Evolutionary conservation across 2,888 invertebrate genomes (phyloP).

Genomic region (Tuberolachnus salignus): DNA sequence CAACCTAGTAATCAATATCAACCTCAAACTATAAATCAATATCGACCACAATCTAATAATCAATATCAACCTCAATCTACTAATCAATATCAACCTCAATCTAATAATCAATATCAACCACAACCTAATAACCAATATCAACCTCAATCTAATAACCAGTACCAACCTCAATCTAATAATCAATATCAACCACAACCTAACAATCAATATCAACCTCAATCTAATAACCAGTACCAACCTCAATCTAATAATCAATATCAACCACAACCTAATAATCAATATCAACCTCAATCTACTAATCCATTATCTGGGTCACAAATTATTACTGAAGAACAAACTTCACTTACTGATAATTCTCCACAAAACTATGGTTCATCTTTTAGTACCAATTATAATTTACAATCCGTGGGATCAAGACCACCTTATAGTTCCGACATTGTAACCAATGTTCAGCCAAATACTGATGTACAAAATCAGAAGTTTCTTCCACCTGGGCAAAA

Average conservation of each 20-base stretch:
- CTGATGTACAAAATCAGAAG: neutral
- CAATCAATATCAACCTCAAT: neutral
- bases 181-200: neutral
- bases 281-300: neutral
- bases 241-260: slow-evolving; percentile 1
- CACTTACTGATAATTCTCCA: neutral
- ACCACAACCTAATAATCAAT: neutral
- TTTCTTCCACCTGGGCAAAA: neutral
- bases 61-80: slow-evolving; percentile 9
- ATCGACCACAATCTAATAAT: slow-evolving; percentile 1
- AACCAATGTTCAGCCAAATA: neutral
- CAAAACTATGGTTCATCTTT: neutral
- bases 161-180: slow-evolving; percentile 11
- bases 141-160: slow-evolving; percentile 4
- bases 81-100: neutral
- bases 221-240: neutral
- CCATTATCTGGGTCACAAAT: slow-evolving; percentile 15
- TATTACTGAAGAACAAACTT: neutral
- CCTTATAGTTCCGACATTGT: slow-evolving; percentile 18
- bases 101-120: slow-evolving; percentile 18
- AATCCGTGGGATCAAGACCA: slow-evolving; percentile 13
- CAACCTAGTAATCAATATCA: neutral
- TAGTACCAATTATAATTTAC: neutral
- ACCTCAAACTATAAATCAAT: no score
- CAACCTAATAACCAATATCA: slow-evolving; percentile 3